Evolutionary conservation across 2,888 invertebrate species (phyloP).

Genomic region (Mythimna loreyi): DNA sequence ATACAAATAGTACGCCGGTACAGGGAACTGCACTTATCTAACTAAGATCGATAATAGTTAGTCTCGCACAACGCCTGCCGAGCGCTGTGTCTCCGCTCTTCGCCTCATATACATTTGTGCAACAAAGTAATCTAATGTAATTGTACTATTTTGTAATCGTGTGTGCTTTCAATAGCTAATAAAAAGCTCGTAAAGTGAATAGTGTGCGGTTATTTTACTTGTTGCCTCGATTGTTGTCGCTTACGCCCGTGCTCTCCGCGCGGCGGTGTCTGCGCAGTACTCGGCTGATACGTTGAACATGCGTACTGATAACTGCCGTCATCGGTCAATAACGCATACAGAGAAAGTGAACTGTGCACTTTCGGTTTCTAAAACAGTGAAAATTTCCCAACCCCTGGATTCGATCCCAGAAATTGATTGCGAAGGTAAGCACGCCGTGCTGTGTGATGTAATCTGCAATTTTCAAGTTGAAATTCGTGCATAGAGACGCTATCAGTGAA

Average conservation of each 20-base stretch:
- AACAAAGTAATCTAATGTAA: conserved; percentile 50
- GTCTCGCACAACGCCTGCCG: conserved; percentile 66
- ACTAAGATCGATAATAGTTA: conserved; percentile 67
- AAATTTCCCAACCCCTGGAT: background rate
- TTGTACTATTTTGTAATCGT: conserved; percentile 42
- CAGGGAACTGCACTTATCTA: conserved; percentile 67
- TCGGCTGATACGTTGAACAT: conserved; percentile 30
- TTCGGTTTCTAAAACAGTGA: conserved; percentile 21
- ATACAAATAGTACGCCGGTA: conserved; percentile 43
- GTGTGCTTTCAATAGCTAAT: conserved; percentile 54
- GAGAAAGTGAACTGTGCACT: conserved; percentile 43
- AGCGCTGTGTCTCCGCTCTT: conserved; percentile 70
- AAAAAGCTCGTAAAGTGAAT: conserved; percentile 47
- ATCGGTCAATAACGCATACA: conserved; percentile 47
- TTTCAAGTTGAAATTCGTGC: conserved; percentile 4
- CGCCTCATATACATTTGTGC: conserved; percentile 70
- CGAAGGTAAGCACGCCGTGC: conserved; percentile 14
- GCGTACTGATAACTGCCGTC: conserved; percentile 48
- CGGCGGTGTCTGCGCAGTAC: conserved; percentile 41
- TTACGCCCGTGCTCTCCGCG: conserved; percentile 12
- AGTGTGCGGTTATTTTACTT: conserved; percentile 45
- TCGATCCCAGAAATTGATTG: background rate
- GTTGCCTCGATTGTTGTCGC: conserved; percentile 33
- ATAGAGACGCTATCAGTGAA: background rate
- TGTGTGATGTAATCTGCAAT: background rate